Base-by-base conservation (phyloP, 35 echinoderm and acorn worm species). In the Apostichopus parvimensis region DNA sequence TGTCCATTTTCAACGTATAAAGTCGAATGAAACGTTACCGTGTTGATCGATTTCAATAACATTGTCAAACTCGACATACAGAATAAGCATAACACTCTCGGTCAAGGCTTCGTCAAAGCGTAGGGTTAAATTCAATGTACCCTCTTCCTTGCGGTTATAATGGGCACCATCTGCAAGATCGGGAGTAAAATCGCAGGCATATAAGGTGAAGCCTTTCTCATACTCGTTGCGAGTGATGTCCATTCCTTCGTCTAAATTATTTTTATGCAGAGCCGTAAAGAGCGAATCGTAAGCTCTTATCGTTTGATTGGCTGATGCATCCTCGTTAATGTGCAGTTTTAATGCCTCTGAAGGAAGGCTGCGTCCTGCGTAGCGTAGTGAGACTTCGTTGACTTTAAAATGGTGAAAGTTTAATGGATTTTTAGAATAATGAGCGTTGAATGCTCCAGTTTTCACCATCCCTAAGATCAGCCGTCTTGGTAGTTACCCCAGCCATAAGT, bases 371-470 rank as follows among this genome's bases (percentile, higher is more conserved):
- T 87, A 87, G 9, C 55, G 54, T 1, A 87, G 8, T 4, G 83
- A 17, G 8, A 87, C 22, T 24, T 87, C 83, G 5, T 5, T n/a
- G 1, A 87, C 83, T 13, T 87, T 87, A 26, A 60, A 60, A 24
- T 87, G 55, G 58, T 82, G 20, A 57, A 95, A 95, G 53, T 71
- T 80, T 34, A 80, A 95, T 1, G 94, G 91, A 25, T 92, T 87
- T 21, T 92, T 92, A 14, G 15, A 17, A 28, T 82, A 93, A 56
- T 54, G 77, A 0, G 91, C 94, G 53, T 95, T 95, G 4, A 81
- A 93, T 45, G 54, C 23, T 13, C 25, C n/a, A 1, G 78, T 90
- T 17, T 91, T 77, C 4, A 95, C 94, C 14, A 82, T 80, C 4
- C 79, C 77, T 4, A 93, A 57, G 24, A 93, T 56, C 13, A 95